Evolutionary conservation across 2,113 vertebrate species (phyloP).

Genomic region (Nematolebias whitei): DNA sequence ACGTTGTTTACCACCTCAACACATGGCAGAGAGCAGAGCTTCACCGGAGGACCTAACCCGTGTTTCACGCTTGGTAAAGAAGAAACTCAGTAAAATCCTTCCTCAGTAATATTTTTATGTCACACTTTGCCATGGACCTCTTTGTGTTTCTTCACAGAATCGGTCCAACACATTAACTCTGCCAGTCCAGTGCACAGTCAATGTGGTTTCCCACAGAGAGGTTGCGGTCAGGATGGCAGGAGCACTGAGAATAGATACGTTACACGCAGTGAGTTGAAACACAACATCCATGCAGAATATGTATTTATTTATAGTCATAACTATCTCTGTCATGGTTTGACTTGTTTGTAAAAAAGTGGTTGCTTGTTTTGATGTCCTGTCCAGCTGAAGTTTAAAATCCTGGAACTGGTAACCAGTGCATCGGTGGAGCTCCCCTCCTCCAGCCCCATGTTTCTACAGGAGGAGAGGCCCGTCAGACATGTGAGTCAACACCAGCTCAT

Average conservation of each 20-base stretch:
- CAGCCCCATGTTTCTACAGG: slow-evolving; percentile 78
- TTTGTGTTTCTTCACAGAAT: slow-evolving; percentile 80
- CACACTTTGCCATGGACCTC: neutral
- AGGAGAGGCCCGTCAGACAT: slow-evolving; percentile 77
- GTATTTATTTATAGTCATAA: neutral
- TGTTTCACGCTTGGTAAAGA: slow-evolving; percentile 83
- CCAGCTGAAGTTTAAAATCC: slow-evolving; percentile 81
- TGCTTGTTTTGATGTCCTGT: slow-evolving; percentile 34
- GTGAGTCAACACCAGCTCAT: slow-evolving; percentile 67
- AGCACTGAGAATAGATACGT: slow-evolving; percentile 82
- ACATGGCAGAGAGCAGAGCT: slow-evolving; percentile 67
- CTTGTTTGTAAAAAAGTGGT: slow-evolving; percentile 28
- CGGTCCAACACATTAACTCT: slow-evolving; percentile 84
- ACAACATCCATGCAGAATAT: neutral
- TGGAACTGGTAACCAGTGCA: slow-evolving; percentile 78
- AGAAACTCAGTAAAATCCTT: neutral
- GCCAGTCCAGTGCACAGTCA: slow-evolving; percentile 84
- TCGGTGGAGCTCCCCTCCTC: slow-evolving; percentile 74
- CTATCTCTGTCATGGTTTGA: neutral
- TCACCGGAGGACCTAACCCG: slow-evolving; percentile 84
- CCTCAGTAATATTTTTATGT: neutral
- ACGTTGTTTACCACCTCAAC: slow-evolving; percentile 69
- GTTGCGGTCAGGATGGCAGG: slow-evolving; percentile 79
- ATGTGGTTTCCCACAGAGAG: slow-evolving; percentile 82
- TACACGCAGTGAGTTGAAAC: slow-evolving; percentile 84